phyloP scores from a whole-genome alignment of 2,113 vertebrate genomes.

The Lonchura striata region DNA sequence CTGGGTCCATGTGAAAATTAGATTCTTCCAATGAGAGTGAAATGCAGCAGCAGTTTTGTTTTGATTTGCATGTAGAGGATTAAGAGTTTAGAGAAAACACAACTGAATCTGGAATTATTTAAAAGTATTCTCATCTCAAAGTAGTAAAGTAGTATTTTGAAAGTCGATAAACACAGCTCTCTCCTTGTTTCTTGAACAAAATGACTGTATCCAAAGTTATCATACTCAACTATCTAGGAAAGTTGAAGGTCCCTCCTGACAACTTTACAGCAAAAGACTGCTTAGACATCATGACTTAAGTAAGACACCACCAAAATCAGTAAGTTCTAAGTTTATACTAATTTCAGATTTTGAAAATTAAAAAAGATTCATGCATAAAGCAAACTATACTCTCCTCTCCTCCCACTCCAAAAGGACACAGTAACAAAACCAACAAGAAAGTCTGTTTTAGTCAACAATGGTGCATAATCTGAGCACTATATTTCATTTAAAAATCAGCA shows the following conservation, averaged over 20 bases:
- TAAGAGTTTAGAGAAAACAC: neutral
- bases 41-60: neutral
- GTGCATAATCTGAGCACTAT: fast-evolving
- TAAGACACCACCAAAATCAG: neutral
- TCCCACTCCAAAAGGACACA: neutral
- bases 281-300: neutral
- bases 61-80: neutral
- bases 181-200: neutral
- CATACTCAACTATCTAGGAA: neutral
- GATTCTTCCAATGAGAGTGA: neutral
- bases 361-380: neutral
- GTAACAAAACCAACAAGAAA: neutral
- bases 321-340: neutral
- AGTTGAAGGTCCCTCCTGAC: neutral
- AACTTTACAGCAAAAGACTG: neutral
- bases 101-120: neutral
- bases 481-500: neutral
- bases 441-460: neutral
- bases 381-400: neutral
- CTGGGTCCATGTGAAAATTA: neutral
- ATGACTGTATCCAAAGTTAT: neutral
- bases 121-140: neutral
- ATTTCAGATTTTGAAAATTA: neutral
- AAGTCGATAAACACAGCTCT: neutral
- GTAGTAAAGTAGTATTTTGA: neutral